Evolutionary conservation across 2,888 invertebrate genomes (phyloP), one percentile per base, ranked within the genome.

Genomic region (Chrysina gloriosa): DNA sequence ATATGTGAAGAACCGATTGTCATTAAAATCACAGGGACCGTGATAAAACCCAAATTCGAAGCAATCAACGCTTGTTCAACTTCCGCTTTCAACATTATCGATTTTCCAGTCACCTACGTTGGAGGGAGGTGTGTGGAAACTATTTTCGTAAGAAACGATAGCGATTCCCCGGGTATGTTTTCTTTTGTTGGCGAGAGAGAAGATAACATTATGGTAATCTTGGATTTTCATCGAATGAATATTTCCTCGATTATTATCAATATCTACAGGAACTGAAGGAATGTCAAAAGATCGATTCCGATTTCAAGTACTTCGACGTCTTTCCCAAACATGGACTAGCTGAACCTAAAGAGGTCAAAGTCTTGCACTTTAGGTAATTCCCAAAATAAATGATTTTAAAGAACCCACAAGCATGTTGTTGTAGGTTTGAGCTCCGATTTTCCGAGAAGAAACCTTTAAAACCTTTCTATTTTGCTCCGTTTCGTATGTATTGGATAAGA

Each of bases 381-480:
- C n/a, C 23, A 11, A 25, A 5, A 11, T 11, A 5, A 21, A 1
- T 48, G n/a, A n/a, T 9, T 5, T n/a, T n/a, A n/a, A 11, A 23
- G 2, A 6, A 11, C 11, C 11, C 5, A 1, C 23, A 11, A 14
- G 4, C 2, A 19, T 47, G n/a, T 11, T 11, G 3, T 25, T 23
- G 7, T 25, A 50, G 48, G 14, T 50, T 50, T 11, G 14, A 50
- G 27, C 48, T 82, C 4, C 76, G 80, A 6, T 83, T 79, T 69
- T 77, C 75, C n/a, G 77, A 70, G 21, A 80, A 76, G 67, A 71
- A 77, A 25, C 70, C 76, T 25, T 79, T 25, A n/a, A 7, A 79
- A 21, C 81, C 83, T 61, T 80, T 81, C 79, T 84, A 85, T 76
- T 81, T 85, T 23, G 82, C 83, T 69, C 84, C 84, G 69, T 76